Conservation (phyloP, 1,140 invertebrate genomes). For the Drosophila willistoni region DNA sequence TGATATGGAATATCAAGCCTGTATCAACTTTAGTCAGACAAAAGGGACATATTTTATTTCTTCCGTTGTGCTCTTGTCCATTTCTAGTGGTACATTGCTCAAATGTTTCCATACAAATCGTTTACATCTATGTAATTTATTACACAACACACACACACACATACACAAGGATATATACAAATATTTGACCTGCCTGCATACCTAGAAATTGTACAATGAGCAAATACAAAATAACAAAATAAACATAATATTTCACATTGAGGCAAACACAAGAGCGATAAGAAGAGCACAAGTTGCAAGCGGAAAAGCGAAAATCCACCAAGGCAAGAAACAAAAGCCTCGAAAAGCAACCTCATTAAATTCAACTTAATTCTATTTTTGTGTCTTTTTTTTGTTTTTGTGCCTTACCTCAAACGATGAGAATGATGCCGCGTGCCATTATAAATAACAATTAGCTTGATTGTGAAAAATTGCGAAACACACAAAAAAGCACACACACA, state of each 20-base stretch:
- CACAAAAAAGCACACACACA: slow-evolving; percentile 9
- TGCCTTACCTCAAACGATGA: slow-evolving; percentile 33
- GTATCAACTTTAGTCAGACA: not conserved
- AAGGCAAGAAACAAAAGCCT: slow-evolving; percentile 19
- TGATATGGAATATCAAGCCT: not conserved
- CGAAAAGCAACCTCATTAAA: slow-evolving; percentile 62
- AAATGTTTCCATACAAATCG: slow-evolving; percentile 14
- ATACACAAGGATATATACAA: slow-evolving; percentile 24
- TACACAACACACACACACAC: not conserved
- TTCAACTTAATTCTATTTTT: slow-evolving; percentile 68
- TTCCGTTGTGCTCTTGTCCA: not conserved
- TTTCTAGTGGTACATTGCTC: slow-evolving; percentile 9
- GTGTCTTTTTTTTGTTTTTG: not conserved
- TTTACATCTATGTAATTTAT: slow-evolving; percentile 14
- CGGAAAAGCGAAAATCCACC: slow-evolving; percentile 13
- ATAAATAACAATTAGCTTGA: slow-evolving; percentile 79
- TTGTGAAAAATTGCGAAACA: slow-evolving; percentile 66
- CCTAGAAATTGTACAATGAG: slow-evolving; percentile 22
- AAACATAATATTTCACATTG: slow-evolving; percentile 58
- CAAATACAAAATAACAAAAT: slow-evolving; percentile 20
- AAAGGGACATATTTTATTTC: slow-evolving; percentile 7
- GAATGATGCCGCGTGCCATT: slow-evolving; percentile 36
- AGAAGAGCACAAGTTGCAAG: slow-evolving; percentile 14
- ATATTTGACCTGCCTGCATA: slow-evolving; percentile 45
- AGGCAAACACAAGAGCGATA: slow-evolving; percentile 33